Conservation (phyloP, 2,797 vertebrate species). For the Ptychadena robeensis region DNA sequence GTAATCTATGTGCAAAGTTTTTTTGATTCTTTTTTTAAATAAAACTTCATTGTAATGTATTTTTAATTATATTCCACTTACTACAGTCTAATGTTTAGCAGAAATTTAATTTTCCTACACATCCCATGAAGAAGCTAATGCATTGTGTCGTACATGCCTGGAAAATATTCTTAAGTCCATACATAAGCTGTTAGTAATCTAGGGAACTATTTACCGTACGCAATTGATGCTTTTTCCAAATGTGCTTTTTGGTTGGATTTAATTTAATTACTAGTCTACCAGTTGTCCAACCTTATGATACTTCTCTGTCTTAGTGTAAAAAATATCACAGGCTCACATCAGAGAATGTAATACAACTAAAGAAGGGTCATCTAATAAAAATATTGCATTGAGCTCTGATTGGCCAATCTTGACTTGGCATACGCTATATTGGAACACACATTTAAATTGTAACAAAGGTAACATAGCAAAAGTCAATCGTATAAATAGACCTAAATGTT, state of each 20-base stretch:
- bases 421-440: no score
- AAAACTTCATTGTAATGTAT: background rate
- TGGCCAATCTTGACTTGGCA: no score
- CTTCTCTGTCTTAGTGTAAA: background rate
- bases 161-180: background rate
- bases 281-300: slow-evolving; percentile 17
- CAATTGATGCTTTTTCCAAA: slow-evolving; percentile 13
- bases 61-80: background rate
- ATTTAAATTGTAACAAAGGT: no score
- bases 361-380: background rate
- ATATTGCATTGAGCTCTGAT: background rate
- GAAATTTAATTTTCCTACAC: background rate
- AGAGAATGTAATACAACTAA: slow-evolving; percentile 1
- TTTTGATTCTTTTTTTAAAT: background rate
- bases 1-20: background rate
- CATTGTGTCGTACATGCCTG: background rate
- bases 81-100: background rate
- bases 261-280: slow-evolving; percentile 14
- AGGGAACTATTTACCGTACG: background rate
- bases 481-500: no score
- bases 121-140: background rate
- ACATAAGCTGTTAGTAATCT: background rate
- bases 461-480: no score
- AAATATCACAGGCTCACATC: background rate
- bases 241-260: slow-evolving; percentile 16